A percentile compares a stretch with the other conserved stretches of the same genome.
phyloP scores from a whole-genome alignment of 2,797 vertebrate genomes.

The Manis javanica region DNA sequence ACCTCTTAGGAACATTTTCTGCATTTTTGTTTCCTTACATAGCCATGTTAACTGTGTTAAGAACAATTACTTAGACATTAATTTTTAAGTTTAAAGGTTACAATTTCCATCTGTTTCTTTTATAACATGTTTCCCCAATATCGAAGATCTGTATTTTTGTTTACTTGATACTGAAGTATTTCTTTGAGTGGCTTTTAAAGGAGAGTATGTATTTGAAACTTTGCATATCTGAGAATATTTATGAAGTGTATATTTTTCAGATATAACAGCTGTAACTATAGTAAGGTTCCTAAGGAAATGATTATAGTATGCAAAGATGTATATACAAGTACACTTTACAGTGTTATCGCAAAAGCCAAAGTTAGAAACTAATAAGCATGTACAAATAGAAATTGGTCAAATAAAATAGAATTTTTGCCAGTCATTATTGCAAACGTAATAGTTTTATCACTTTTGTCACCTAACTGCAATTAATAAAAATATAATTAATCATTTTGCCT shows the following conservation, averaged over 20 bases:
- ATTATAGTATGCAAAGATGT: background rate
- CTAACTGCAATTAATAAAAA: background rate
- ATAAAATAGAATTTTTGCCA: constrained; percentile 54
- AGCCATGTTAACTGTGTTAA: background rate
- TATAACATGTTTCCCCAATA: background rate
- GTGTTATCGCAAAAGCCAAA: constrained; percentile 52
- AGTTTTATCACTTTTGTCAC: constrained; percentile 46
- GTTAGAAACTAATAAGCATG: constrained; percentile 37
- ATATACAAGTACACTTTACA: constrained; percentile 20
- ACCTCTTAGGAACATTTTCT: constrained; percentile 8
- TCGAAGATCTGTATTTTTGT: constrained; percentile 37
- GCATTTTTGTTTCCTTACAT: constrained; percentile 2
- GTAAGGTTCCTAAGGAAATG: constrained; percentile 10
- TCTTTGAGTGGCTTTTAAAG: constrained; percentile 47
- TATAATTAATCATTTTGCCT: constrained; percentile 48
- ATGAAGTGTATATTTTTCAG: constrained; percentile 48
- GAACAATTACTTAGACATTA: background rate
- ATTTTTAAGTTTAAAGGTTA: constrained; percentile 2
- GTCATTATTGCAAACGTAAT: background rate
- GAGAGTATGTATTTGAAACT: constrained; percentile 20
- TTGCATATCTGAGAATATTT: constrained; percentile 30
- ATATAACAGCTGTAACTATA: constrained; percentile 21
- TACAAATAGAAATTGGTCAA: background rate
- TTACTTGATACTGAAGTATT: constrained; percentile 1
- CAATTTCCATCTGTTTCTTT: background rate